phyloP scores from a whole-genome alignment of 2,888 invertebrate genomes.

The Eupelmus urozonus region DNA sequence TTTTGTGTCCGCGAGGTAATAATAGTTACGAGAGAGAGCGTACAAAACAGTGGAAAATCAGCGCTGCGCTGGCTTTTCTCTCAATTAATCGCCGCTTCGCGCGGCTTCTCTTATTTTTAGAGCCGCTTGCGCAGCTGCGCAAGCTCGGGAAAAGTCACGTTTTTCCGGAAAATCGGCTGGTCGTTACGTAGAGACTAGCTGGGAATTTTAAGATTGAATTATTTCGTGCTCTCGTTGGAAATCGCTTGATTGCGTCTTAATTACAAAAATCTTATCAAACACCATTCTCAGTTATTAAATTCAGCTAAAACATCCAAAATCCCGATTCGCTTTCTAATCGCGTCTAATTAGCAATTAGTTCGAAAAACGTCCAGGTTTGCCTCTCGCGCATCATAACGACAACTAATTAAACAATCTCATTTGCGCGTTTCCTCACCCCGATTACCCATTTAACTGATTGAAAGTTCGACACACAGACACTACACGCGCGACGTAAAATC shows the following conservation, averaged over 20 bases:
- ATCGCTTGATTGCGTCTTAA: no score
- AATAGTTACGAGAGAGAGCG: slow-evolving; percentile 14
- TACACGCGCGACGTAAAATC: neutral
- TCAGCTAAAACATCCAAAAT: neutral
- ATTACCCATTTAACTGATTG: slow-evolving; percentile 26
- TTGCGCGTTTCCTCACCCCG: slow-evolving; percentile 22
- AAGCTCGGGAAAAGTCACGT: neutral
- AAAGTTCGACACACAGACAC: neutral
- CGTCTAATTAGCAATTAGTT: no score
- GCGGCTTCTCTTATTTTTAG: no score
- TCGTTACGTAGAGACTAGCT: neutral
- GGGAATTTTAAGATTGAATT: neutral
- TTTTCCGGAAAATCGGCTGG: neutral
- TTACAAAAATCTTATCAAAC: no score
- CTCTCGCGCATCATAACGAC: no score
- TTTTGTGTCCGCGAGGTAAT: slow-evolving; percentile 2
- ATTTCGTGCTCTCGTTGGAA: no score
- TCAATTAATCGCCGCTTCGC: slow-evolving; percentile 14
- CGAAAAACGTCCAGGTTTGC: no score
- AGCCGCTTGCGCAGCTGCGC: no score
- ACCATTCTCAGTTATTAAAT: no score
- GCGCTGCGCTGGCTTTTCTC: slow-evolving; percentile 22
- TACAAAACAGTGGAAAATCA: slow-evolving; percentile 19
- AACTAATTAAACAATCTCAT: slow-evolving; percentile 14
- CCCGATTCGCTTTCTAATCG: no score